Conservation (phyloP, 2,113 vertebrate species). For the Caracal caracal region DNA sequence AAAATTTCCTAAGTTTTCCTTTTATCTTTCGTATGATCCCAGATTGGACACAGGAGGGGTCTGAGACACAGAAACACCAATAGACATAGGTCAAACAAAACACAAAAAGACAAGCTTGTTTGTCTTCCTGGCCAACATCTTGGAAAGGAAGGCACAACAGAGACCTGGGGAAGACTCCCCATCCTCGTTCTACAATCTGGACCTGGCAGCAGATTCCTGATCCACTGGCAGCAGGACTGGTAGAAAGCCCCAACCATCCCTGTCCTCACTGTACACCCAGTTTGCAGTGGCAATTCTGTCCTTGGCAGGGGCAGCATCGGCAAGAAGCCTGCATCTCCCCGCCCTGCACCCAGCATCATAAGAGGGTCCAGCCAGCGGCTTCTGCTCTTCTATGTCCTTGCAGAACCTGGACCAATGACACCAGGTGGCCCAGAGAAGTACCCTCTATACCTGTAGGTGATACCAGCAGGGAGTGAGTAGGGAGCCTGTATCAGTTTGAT, state of each 20-base stretch:
- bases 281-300: not conserved
- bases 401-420: not conserved
- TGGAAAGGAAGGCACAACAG: not conserved
- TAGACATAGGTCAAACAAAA: not conserved
- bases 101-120: not conserved
- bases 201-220: not conserved
- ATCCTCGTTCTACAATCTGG: not conserved
- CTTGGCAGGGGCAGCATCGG: not conserved
- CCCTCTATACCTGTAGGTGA: not conserved
- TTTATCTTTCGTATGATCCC: not conserved
- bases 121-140: not conserved
- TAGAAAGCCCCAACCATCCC: not conserved
- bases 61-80: not conserved
- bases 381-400: not conserved
- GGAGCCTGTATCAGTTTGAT: not conserved
- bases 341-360: not conserved
- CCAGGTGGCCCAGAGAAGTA: not conserved
- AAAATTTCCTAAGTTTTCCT: not conserved
- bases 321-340: not conserved
- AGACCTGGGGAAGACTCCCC: not conserved
- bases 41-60: not conserved
- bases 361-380: not conserved
- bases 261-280: not conserved
- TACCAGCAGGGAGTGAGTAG: not conserved
- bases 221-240: no score